Base-by-base conservation (phyloP, 2,797 vertebrate genomes). In the Acipenser ruthenus region DNA sequence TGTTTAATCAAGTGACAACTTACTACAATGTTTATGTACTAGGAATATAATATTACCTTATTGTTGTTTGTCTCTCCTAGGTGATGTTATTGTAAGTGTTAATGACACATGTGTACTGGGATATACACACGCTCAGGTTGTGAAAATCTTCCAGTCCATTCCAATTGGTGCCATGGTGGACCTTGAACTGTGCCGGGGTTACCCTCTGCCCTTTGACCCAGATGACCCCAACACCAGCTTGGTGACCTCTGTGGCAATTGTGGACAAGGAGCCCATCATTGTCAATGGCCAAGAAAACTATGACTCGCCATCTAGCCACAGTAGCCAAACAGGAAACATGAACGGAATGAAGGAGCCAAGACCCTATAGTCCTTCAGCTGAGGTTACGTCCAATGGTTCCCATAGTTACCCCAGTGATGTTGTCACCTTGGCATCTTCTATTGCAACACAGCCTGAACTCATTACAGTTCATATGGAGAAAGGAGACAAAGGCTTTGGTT, bases 141-240 rank as follows among this genome's bases (percentile, higher is more conserved):
- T 99, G 73, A 98, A 98, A 82, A 98, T 99, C 88, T 99, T 99
- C 88, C 97, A 99, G 89, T 95, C 95, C 67, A 98, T 99, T 77
- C 95, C 95, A 10, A 99, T 99, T 0, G 95, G 95, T 74, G 95
- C 95, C 83, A 95, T 93, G 68, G 97, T 99, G 71, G 94, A 98
- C 85, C 88, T 99, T 47, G 94, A 98, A 86, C 91, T 99, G 75
- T 99, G 97, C 85, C 93, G 97, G 66, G 97, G 97, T 75, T 99
- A 99, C 68, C 97, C 96, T 0, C 84, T 99, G 84, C 97, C 97
- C 74, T 99, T 98, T 37, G 97, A 99, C 78, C 95, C 96, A 0
- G 96, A 99, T 0, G 97, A 99, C 79, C 97, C 97, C 76, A 98
- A 98, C 81, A 99, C 97, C 0, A 98, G 95, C 84, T 81, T 99